Evolutionary conservation across 2,113 vertebrate species (phyloP), one percentile per base, ranked within the genome.

Genomic region (Oryzias curvinotus): DNA sequence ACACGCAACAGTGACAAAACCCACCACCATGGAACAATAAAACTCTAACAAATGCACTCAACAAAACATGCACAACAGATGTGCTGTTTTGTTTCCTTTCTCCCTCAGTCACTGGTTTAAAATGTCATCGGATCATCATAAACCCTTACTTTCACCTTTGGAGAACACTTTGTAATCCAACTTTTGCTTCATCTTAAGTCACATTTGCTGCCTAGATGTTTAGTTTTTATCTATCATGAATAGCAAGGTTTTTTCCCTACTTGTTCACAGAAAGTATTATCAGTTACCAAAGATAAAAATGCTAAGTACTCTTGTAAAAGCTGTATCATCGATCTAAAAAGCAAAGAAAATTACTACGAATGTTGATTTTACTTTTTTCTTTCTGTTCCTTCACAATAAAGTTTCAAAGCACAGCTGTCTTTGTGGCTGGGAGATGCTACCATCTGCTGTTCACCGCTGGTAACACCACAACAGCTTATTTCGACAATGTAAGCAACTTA

Each of bases 1-100:
- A 87, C 62, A 81, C 70, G 77, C 75, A 80, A 75, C 50, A n/a
- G 51, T 56, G 58, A 89, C 88, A 86, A 87, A 90, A 81, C 65
- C 58, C 71, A 72, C n/a, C 57, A 62, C 59, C 56, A 52, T 66
- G 56, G 43, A 47, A 78, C 74, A 82, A 85, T 65, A 15, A 59
- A 52, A 62, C n/a, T 43, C 52, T 15, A 47, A 86, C 66, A 88
- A 78, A 85, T 68, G 71, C 59, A 30, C 53, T 7, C 6, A 19
- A 68, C 78, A 81, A 52, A 66, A 52, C 28, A 47, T 48, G 26
- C 49, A 81, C 69, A 77, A 90, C 83, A 85, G 79, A 87, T 84
- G 58, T 71, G 80, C 81, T 85, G 84, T 45, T 68, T 77, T 68
- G 65, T 53, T 70, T 59, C 73, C 58, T 26, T 30, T 61, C 46